phyloP scores from a whole-genome alignment of 2,888 invertebrate species.

The Coelinius sp. region DNA sequence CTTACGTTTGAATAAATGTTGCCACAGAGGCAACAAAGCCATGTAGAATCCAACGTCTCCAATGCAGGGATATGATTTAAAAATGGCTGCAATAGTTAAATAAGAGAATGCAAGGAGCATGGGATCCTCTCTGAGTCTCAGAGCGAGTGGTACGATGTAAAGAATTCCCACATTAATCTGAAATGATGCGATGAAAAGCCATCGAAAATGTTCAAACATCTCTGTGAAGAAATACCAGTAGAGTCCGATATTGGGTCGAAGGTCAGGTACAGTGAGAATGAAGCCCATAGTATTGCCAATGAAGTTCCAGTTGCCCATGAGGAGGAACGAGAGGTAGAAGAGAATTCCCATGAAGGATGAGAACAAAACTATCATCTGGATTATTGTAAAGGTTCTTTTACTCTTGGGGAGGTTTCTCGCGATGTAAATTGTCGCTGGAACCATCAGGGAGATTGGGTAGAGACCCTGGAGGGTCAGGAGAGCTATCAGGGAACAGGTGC shows the following conservation, averaged over 20 bases:
- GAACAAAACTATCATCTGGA: slow-evolving; percentile 73
- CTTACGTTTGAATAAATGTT: slow-evolving; percentile 89
- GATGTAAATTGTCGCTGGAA: slow-evolving; percentile 84
- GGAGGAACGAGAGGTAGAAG: slow-evolving; percentile 76
- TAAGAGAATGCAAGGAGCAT: slow-evolving; percentile 85
- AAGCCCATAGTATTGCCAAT: slow-evolving; percentile 70
- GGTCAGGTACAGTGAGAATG: slow-evolving; percentile 91
- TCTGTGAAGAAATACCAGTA: slow-evolving; percentile 99
- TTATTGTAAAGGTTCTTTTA: slow-evolving; percentile 72
- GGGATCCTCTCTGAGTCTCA: slow-evolving; percentile 85
- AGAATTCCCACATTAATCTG: slow-evolving; percentile 95
- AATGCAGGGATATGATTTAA: slow-evolving; percentile 96
- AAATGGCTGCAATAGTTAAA: slow-evolving; percentile 87
- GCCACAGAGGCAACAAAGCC: slow-evolving; percentile 92
- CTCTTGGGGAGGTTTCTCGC: slow-evolving; percentile 73
- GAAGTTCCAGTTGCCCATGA: slow-evolving; percentile 75
- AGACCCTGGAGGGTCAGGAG: slow-evolving; percentile 86
- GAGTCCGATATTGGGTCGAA: slow-evolving; percentile 96
- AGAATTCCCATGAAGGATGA: slow-evolving; percentile 73
- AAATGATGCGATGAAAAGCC: slow-evolving; percentile 95
- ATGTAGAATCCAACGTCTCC: slow-evolving; percentile 96
- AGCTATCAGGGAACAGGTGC: slow-evolving; percentile 80
- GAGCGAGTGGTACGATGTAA: slow-evolving; percentile 89
- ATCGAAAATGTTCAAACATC: slow-evolving; percentile 99
- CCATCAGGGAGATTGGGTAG: slow-evolving; percentile 86